Evolutionary conservation across 2,113 vertebrate genomes (phyloP).

Genomic region (Onychostruthus taczanowskii): DNA sequence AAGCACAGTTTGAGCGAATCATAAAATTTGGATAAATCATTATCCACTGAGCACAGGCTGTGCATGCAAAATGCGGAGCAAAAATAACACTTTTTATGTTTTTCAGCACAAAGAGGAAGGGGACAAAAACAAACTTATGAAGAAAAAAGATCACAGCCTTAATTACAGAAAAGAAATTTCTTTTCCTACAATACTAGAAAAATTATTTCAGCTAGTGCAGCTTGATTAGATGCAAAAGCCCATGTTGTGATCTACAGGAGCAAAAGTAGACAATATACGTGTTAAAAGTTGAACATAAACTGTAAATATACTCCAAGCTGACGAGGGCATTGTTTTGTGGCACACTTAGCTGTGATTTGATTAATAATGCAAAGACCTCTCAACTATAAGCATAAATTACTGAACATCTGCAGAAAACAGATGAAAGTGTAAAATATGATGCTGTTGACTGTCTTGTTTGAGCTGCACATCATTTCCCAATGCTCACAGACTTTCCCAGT

Average conservation of each 20-base stretch:
- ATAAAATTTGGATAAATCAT: background rate
- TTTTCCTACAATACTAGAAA: background rate
- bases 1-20: background rate
- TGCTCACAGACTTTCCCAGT: background rate
- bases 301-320: background rate
- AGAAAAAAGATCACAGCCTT: background rate
- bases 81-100: background rate
- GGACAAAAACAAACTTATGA: background rate
- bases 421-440: background rate
- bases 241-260: background rate
- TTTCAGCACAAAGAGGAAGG: background rate
- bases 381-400: background rate
- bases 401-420: constrained; percentile 3
- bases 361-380: background rate
- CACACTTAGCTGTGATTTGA: background rate
- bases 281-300: background rate
- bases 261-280: background rate
- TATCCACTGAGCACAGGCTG: background rate
- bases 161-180: background rate
- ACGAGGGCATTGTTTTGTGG: background rate
- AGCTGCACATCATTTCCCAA: background rate
- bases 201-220: background rate
- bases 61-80: background rate
- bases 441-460: background rate
- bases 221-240: background rate